Evolutionary conservation across 2,113 vertebrate species (phyloP).

Genomic region (Marmota monax): DNA sequence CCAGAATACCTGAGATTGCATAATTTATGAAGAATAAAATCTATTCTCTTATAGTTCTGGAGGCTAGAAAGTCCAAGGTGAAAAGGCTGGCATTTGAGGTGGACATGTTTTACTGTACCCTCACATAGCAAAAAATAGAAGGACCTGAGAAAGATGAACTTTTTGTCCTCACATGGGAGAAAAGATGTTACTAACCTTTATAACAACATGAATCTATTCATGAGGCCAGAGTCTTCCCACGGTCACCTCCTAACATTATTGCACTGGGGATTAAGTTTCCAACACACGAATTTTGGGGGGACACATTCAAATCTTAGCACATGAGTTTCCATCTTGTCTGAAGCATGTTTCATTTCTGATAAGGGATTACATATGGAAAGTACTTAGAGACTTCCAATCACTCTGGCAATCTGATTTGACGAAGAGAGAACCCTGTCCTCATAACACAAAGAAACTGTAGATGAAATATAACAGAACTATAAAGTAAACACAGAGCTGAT

Average conservation of each 20-base stretch:
- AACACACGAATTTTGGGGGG: neutral
- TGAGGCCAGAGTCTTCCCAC: neutral
- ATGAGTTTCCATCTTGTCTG: neutral
- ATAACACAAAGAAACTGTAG: neutral
- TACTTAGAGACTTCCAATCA: neutral
- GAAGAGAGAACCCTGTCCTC: neutral
- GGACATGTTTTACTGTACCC: neutral
- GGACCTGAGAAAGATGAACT: neutral
- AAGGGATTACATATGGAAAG: neutral
- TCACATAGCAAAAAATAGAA: neutral
- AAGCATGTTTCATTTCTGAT: neutral
- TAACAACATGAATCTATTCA: neutral
- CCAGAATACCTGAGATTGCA: neutral
- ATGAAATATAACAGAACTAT: neutral
- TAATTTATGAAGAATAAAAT: neutral
- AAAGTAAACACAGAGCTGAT: neutral
- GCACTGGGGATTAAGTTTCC: neutral
- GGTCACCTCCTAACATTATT: neutral
- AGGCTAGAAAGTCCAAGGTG: neutral
- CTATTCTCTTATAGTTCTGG: neutral
- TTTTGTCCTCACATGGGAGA: neutral
- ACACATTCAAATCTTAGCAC: neutral
- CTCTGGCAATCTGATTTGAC: neutral
- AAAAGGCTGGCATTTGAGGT: neutral
- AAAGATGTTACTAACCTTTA: no score